These are phyloP conservation scores for Uropetala carovei DNA, from an alignment of 2,888 invertebrate genomes.

Conservation along the genomic window DNA sequence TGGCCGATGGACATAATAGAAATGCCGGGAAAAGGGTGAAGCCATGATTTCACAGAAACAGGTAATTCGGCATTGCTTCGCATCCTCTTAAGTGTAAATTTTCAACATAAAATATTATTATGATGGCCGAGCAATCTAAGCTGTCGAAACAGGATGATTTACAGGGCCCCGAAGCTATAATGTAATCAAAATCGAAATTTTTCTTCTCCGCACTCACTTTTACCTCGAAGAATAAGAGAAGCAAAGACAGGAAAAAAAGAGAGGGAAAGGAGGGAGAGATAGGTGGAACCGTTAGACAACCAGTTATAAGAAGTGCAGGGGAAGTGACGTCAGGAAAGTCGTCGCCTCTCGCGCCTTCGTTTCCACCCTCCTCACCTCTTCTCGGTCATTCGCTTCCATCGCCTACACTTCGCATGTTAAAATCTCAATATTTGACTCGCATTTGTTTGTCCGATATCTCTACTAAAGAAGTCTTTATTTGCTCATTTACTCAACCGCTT, in stretches of 20 bases:
- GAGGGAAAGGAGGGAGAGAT: not conserved
- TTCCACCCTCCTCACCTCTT: not conserved
- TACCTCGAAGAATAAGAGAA: not conserved
- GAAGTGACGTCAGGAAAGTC: slow-evolving; percentile 1
- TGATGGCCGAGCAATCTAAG: slow-evolving; percentile 40
- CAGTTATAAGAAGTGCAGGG: not conserved
- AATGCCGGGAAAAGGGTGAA: slow-evolving; percentile 36
- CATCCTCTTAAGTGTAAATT: slow-evolving; percentile 35
- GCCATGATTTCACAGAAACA: slow-evolving; percentile 42
- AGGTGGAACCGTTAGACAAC: not conserved
- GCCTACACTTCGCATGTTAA: not conserved
- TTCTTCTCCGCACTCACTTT: slow-evolving; percentile 14
- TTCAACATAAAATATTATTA: slow-evolving; percentile 44
- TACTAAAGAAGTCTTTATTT: slow-evolving; percentile 23
- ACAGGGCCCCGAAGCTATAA: slow-evolving; percentile 27
- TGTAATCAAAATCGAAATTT: slow-evolving; percentile 47
- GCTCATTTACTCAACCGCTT: not conserved
- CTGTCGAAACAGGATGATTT: slow-evolving; percentile 36
- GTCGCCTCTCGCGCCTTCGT: not conserved
- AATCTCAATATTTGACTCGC: slow-evolving; percentile 51
- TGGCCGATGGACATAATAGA: not conserved
- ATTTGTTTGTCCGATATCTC: slow-evolving; percentile 9
- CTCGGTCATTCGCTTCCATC: not conserved
- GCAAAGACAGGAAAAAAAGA: not conserved
- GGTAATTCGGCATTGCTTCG: not conserved